phyloP scores from a whole-genome alignment of 2,888 invertebrate species.

The Cataglyphis rosenhaueri region DNA sequence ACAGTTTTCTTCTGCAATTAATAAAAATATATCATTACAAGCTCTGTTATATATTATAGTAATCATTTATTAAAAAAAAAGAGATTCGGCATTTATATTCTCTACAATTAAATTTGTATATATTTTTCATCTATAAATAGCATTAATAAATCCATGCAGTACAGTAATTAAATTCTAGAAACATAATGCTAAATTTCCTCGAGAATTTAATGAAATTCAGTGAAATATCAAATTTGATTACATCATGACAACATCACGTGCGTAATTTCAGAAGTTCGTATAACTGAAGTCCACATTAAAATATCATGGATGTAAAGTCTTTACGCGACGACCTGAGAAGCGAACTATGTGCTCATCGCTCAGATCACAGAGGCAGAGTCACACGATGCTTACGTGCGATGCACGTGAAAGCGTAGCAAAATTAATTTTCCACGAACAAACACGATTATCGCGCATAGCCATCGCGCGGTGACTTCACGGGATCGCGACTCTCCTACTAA shows the following conservation, averaged over 20 bases:
- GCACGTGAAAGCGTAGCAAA: conserved; percentile 51
- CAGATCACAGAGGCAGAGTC: neutral
- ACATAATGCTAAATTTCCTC: neutral
- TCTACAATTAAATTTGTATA: neutral
- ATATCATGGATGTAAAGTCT: conserved; percentile 58
- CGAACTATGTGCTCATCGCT: conserved; percentile 43
- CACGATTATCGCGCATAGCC: conserved; percentile 20
- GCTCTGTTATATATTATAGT: too few relatives aligned
- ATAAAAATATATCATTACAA: too few relatives aligned
- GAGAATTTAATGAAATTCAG: conserved; percentile 1
- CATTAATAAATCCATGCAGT: neutral
- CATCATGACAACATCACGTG: conserved; percentile 40
- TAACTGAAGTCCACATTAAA: conserved; percentile 46
- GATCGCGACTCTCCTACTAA: conserved; percentile 12
- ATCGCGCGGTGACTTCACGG: conserved; percentile 42
- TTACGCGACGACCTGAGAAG: conserved; percentile 36
- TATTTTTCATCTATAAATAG: neutral
- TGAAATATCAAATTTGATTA: conserved; percentile 44
- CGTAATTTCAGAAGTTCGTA: conserved; percentile 45
- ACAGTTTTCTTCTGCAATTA: too few relatives aligned
- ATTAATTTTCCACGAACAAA: conserved; percentile 50
- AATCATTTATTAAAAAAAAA: too few relatives aligned
- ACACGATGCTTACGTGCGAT: conserved; percentile 21
- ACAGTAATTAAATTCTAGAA: neutral
- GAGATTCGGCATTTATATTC: neutral